Evolutionary conservation across 2,113 vertebrate species (phyloP).

Genomic region (Physeter macrocephalus): DNA sequence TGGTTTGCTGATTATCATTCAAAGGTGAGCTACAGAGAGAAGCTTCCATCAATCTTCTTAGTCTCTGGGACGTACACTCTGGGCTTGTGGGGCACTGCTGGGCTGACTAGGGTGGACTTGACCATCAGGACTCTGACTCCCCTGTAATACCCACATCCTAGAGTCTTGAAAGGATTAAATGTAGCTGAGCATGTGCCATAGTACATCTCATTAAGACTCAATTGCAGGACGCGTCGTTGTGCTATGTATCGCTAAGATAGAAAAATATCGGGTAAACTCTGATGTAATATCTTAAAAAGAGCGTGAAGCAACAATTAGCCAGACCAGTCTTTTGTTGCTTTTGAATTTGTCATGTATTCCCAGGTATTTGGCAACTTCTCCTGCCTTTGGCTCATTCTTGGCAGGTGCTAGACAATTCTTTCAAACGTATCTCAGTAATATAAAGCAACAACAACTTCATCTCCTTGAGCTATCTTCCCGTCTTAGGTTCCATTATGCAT

Average conservation of each 20-base stretch:
- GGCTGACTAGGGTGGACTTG: slow-evolving; percentile 72
- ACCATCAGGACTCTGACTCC: slow-evolving; percentile 56
- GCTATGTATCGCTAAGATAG: background rate
- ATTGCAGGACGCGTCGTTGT: background rate
- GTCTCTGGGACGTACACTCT: slow-evolving; percentile 68
- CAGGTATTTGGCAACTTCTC: background rate
- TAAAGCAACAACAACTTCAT: background rate
- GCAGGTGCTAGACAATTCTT: background rate
- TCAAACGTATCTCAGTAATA: background rate
- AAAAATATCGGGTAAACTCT: background rate
- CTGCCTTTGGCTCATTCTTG: background rate
- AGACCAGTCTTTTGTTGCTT: background rate
- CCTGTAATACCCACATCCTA: background rate
- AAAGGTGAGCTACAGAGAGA: slow-evolving; percentile 69
- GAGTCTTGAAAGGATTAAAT: too few species aligned
- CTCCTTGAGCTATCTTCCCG: background rate
- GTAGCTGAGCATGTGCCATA: background rate
- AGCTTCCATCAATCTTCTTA: slow-evolving; percentile 77
- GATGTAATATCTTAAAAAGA: background rate
- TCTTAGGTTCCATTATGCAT: background rate
- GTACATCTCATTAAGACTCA: background rate
- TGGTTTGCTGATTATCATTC: slow-evolving; percentile 74
- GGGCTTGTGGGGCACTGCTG: slow-evolving; percentile 75
- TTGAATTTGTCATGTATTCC: background rate
- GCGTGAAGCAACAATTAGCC: background rate